A percentile compares a stretch with the other conserved stretches of the same genome.
Evolutionary conservation across 2,888 invertebrate species (phyloP).

Genomic region (Nomada flava): DNA sequence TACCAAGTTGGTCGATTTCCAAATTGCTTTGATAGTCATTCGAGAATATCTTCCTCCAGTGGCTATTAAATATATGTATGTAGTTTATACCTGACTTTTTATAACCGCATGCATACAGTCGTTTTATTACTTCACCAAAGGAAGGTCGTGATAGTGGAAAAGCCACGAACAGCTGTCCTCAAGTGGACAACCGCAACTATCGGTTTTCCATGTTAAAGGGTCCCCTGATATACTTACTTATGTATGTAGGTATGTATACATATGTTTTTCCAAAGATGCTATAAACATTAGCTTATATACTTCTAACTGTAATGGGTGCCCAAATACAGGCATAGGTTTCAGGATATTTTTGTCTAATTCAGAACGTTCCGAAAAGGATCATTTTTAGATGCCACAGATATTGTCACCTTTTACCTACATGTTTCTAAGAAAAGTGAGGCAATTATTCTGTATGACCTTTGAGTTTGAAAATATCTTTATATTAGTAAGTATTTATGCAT

Average conservation of each 20-base stretch:
- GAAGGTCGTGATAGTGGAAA: not conserved
- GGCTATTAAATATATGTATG: not conserved
- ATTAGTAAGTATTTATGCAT: too few relatives aligned
- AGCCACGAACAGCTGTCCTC: constrained; percentile 1
- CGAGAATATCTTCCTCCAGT: not conserved
- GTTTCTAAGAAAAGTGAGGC: too few relatives aligned
- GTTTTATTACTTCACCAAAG: constrained; percentile 7
- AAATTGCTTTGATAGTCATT: not conserved
- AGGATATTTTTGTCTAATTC: not conserved
- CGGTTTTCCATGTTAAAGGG: not conserved
- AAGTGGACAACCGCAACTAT: constrained; percentile 10
- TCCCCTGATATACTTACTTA: not conserved
- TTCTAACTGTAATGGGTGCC: not conserved
- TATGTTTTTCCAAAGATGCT: not conserved
- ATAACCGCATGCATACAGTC: constrained; percentile 15
- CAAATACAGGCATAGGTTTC: not conserved
- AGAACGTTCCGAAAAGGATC: too few relatives aligned
- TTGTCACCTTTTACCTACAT: too few relatives aligned
- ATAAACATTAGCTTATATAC: not conserved
- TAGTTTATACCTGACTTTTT: constrained; percentile 40
- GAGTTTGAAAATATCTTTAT: too few relatives aligned
- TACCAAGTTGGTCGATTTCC: not conserved
- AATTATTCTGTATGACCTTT: too few relatives aligned
- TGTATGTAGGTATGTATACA: too few relatives aligned
- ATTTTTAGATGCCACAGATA: too few relatives aligned